Evolutionary conservation across 2,113 vertebrate species (phyloP), one percentile per base, ranked within the genome.

Genomic region (Erpornis zantholeuca): DNA sequence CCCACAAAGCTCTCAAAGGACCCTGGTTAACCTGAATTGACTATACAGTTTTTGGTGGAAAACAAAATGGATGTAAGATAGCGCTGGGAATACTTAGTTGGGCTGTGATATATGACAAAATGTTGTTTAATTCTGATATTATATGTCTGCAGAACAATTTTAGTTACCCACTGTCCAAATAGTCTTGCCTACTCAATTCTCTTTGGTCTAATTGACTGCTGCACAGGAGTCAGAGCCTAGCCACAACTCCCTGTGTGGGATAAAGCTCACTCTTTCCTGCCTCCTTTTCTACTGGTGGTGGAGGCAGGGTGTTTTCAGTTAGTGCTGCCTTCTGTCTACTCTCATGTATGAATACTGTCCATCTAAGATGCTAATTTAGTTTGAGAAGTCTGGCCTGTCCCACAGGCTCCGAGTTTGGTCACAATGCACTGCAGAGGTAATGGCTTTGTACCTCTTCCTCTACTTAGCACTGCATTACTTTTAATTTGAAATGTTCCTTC

Each of bases 1-100:
- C 71, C 86, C 72, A 95, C 95, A 96, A 79, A 93, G 36, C 53
- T 86, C 86, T 92, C 92, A 88, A 95, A 96, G 89, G 95, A 96
- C 75, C 6, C 54, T 75, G 59, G 90, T 95, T 95, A 95, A 45
- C 82, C 88, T 93, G 82, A 90, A 91, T 78, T 84, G 5, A 4
- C 82, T 47, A 2, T 80, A 38, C 49, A 80, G 54, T 73, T 94
- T 92, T 88, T 80, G 29, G 63, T 93, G 76, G 59, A 70, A 95
- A 94, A 90, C 5, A 50, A 96, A 95, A 76, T 64, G 7, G 71
- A 81, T 57, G 42, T 73, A 76, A 80, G 42, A 61, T 82, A 93
- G 38, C 3, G 1, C 27, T 90, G 59, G 42, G 54, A 96, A 77
- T 72, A 88, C 36, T 23, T 76, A 52, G 22, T 68, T 35, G 22